Percentiles rank a stretch among this genome's conserved stretches.
phyloP scores from a whole-genome alignment of 1,140 invertebrate genomes.

The Neoseiulus cucumeris region DNA sequence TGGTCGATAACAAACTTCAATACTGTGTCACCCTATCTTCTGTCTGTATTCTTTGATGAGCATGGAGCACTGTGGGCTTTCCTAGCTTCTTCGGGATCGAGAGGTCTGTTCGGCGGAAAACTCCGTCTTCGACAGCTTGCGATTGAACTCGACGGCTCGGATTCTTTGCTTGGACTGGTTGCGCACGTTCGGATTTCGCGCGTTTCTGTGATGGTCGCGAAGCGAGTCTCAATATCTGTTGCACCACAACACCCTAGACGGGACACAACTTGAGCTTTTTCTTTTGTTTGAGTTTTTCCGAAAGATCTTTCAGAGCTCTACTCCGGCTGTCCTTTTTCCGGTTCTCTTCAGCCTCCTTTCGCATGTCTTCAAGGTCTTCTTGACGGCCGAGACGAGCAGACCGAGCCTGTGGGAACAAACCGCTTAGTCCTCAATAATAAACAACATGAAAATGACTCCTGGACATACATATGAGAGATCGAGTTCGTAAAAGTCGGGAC shows the following conservation, averaged over 20 bases:
- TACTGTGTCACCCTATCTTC: no score
- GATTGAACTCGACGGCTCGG: no score
- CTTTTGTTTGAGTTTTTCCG: conserved; percentile 4
- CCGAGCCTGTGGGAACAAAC: background rate
- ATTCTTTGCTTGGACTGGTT: no score
- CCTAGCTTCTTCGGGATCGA: no score
- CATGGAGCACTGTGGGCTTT: no score
- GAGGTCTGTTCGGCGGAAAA: no score
- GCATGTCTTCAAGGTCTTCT: conserved; percentile 3
- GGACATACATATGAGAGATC: background rate
- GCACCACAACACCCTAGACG: background rate
- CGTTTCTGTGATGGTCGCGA: no score
- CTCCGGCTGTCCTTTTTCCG: background rate
- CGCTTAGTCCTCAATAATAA: background rate
- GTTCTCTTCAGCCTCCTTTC: background rate
- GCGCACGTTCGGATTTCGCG: no score
- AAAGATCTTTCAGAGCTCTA: background rate
- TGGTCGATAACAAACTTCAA: no score
- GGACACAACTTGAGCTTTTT: background rate
- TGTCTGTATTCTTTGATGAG: no score
- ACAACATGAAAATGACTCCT: background rate
- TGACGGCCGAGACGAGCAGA: background rate
- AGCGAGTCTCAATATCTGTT: no score
- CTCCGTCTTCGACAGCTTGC: no score
- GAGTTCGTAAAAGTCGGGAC: background rate